phyloP scores from a whole-genome alignment of 2,888 invertebrate genomes.

The Liposcelis brunnea region DNA sequence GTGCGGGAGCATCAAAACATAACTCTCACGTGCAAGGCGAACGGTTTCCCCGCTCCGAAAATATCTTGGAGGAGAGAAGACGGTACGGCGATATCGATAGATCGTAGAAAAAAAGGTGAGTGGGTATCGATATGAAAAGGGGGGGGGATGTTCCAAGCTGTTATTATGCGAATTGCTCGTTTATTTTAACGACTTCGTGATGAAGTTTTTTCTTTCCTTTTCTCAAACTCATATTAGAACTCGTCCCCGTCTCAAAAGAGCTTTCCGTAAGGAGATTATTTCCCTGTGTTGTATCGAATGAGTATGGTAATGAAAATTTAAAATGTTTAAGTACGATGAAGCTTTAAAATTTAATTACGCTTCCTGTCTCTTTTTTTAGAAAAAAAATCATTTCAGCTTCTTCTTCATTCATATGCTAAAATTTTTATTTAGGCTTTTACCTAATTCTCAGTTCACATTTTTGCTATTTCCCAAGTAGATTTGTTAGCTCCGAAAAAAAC shows the following conservation, averaged over 20 bases:
- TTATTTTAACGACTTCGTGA: not conserved
- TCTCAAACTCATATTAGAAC: not conserved
- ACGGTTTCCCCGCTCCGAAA: constrained; percentile 80
- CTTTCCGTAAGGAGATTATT: no score
- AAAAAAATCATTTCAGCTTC: no score
- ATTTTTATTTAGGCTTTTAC: no score
- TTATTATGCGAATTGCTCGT: not conserved
- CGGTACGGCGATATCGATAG: constrained; percentile 68
- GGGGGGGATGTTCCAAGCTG: not conserved
- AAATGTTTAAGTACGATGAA: not conserved
- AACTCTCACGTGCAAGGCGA: constrained; percentile 76
- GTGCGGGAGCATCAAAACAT: constrained; percentile 89
- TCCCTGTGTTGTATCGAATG: no score
- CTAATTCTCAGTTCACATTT: no score
- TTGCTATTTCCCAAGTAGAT: no score
- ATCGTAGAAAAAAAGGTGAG: constrained; percentile 73
- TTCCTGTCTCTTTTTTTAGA: no score
- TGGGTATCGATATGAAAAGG: no score
- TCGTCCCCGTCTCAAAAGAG: no score
- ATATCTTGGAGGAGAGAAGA: constrained; percentile 90
- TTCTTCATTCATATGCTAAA: no score
- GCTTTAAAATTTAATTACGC: not conserved
- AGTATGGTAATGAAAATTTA: not conserved
- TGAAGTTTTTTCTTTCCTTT: not conserved
- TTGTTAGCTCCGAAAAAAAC: no score